These are phyloP conservation scores for Tenodera sinensis DNA, from an alignment of 2,888 invertebrate species.

Conservation along the genomic window DNA sequence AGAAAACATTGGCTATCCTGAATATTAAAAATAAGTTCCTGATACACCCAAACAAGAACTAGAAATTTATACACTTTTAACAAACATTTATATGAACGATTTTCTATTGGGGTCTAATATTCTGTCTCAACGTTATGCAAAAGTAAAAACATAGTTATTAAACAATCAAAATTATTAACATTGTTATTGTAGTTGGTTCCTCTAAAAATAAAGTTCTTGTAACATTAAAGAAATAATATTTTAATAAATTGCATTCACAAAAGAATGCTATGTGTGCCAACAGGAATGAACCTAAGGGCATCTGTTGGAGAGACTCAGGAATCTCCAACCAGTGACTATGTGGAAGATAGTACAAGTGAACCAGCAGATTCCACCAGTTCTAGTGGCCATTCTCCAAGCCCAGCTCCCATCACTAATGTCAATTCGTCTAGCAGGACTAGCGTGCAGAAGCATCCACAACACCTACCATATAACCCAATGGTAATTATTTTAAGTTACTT, in stretches of 20 bases:
- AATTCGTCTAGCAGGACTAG: conserved; percentile 31
- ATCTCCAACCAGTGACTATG: conserved; percentile 54
- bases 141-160: too few species aligned
- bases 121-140: too few species aligned
- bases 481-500: conserved; percentile 28
- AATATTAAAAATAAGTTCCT: too few species aligned
- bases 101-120: too few species aligned
- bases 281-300: conserved; percentile 47
- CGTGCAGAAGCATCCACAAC: conserved; percentile 62
- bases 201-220: too few species aligned
- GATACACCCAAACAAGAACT: too few species aligned
- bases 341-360: conserved; percentile 50
- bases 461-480: conserved; percentile 73
- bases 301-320: conserved; percentile 41
- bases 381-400: conserved; percentile 48
- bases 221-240: too few species aligned
- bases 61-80: too few species aligned
- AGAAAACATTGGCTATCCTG: too few species aligned
- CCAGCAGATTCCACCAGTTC: conserved; percentile 46
- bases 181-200: too few species aligned
- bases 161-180: too few species aligned
- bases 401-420: conserved; percentile 35
- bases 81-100: too few species aligned
- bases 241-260: background rate
- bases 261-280: conserved; percentile 27